phyloP scores from a whole-genome alignment of 2,797 vertebrate genomes.

The Gallirallus australis region DNA sequence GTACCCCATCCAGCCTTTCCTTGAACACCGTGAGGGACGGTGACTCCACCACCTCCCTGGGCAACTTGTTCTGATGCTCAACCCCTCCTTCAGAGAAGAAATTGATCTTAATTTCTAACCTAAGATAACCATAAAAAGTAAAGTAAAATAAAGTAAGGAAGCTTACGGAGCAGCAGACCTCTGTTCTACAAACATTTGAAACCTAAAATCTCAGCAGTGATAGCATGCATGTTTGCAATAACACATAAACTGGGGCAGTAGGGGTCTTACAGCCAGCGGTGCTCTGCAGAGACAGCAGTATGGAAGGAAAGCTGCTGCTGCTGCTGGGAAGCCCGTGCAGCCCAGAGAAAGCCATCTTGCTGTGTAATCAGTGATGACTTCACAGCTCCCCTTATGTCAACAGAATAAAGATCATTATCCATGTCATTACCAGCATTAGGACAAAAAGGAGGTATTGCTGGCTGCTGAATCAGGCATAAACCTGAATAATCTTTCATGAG shows the following conservation, averaged over 20 bases:
- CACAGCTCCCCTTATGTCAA: not conserved
- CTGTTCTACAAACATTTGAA: not conserved
- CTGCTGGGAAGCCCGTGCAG: not conserved
- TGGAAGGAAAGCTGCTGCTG: not conserved
- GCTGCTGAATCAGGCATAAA: not conserved
- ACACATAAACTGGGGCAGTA: rapidly evolving
- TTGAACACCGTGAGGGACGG: no score
- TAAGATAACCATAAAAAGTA: not conserved
- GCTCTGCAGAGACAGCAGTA: rapidly evolving
- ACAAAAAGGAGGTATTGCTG: not conserved
- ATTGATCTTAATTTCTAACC: no score
- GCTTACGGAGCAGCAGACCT: not conserved
- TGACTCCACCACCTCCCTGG: no score
- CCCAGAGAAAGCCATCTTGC: not conserved
- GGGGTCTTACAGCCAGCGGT: not conserved
- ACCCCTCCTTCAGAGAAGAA: no score
- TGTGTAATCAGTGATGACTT: not conserved
- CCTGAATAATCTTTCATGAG: not conserved
- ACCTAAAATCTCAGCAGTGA: not conserved
- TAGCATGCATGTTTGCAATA: no score
- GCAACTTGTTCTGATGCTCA: no score
- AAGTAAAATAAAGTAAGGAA: no score
- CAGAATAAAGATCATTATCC: not conserved
- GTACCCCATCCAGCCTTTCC: no score
- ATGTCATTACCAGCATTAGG: not conserved